Evolutionary conservation across 2,888 invertebrate genomes (phyloP).

Genomic region (Candidula unifasciata): DNA sequence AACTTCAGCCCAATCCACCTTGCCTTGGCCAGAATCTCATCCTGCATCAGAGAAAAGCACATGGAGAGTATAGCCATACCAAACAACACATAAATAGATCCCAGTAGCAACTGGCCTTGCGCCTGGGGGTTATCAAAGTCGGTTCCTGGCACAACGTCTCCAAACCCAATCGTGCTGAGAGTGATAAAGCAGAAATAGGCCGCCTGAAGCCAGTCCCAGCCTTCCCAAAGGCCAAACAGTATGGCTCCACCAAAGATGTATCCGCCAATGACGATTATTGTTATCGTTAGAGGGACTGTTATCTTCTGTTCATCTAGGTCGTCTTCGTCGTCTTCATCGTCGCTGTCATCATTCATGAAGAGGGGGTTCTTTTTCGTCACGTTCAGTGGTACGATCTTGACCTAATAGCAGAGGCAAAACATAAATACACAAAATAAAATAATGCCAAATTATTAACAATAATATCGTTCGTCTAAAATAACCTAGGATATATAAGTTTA

Average conservation of each 20-base stretch:
- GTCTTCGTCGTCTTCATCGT: conserved; percentile 71
- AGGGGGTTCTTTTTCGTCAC: conserved; percentile 62
- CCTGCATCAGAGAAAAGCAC: conserved; percentile 78
- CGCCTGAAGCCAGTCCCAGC: conserved; percentile 74
- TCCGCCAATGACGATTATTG: conserved; percentile 75
- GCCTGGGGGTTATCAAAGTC: conserved; percentile 71
- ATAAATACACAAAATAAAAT: background rate
- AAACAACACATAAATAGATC: conserved; percentile 75
- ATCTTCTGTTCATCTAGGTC: conserved; percentile 75
- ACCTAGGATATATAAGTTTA: too few species aligned
- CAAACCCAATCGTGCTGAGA: conserved; percentile 77
- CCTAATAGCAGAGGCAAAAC: conserved; percentile 9
- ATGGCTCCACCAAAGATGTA: conserved; percentile 77
- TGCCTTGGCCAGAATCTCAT: conserved; percentile 77
- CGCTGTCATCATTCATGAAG: conserved; percentile 62
- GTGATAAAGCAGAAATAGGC: conserved; percentile 78
- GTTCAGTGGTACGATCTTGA: conserved; percentile 66
- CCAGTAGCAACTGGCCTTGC: conserved; percentile 73
- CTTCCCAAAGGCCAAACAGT: conserved; percentile 77
- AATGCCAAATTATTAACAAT: background rate
- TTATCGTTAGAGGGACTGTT: conserved; percentile 76
- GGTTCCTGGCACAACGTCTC: conserved; percentile 74
- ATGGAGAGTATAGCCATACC: conserved; percentile 79
- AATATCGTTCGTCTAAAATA: too few species aligned
- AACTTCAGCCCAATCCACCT: conserved; percentile 76